Conservation (phyloP, 2,888 invertebrate species). For the Atethmia centrago region DNA sequence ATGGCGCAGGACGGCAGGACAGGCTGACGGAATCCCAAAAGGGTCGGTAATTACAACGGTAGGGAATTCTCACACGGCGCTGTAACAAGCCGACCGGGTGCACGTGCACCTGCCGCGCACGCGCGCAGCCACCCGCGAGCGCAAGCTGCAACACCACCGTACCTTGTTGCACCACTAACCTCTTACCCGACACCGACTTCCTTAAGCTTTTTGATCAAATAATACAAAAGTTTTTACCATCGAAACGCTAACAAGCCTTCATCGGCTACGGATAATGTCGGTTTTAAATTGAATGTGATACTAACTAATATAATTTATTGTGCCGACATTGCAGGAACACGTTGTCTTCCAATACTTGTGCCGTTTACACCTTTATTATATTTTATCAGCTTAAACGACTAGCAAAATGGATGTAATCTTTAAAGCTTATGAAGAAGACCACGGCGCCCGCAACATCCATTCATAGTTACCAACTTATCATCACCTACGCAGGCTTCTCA, state of each 20-base stretch:
- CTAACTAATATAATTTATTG: not conserved
- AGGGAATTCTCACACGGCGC: conserved; percentile 78
- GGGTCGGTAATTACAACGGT: conserved; percentile 80
- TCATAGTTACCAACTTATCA: conserved; percentile 8
- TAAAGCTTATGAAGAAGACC: not conserved
- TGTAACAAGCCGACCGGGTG: conserved; percentile 84
- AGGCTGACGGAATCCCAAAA: conserved; percentile 70
- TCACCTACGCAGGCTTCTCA: not conserved
- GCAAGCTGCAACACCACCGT: conserved; percentile 62
- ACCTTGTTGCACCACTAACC: conserved; percentile 62
- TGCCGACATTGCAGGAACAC: not conserved
- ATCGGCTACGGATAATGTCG: not conserved
- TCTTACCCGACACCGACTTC: conserved; percentile 53
- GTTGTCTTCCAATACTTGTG: not conserved
- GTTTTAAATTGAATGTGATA: conserved; percentile 9
- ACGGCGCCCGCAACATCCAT: conserved; percentile 23
- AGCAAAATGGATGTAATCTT: not conserved
- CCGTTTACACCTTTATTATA: not conserved
- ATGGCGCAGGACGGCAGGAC: conserved; percentile 17
- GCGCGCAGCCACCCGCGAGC: conserved; percentile 64
- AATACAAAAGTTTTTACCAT: conserved; percentile 5
- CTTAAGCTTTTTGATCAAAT: conserved; percentile 39
- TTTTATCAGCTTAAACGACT: not conserved
- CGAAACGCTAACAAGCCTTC: conserved; percentile 8
- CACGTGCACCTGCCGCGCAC: conserved; percentile 84